Evolutionary conservation across 2,888 invertebrate species (phyloP).

Genomic region (Synergus itoensis): DNA sequence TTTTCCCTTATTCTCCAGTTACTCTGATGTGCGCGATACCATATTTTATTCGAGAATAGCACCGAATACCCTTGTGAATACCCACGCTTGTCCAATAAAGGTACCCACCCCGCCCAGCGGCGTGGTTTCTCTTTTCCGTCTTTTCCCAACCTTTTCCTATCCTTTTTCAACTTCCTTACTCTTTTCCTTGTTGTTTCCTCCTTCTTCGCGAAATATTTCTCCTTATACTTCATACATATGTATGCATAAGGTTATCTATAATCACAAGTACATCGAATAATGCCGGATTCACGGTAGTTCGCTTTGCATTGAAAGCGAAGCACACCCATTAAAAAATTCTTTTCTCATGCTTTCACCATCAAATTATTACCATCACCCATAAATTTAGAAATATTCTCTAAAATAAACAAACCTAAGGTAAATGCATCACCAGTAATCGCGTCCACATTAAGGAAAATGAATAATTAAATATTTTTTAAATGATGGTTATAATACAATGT

Average conservation of each 20-base stretch:
- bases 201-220: slow-evolving; percentile 18
- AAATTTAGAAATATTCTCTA: too few relatives aligned
- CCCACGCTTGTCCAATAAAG: slow-evolving; percentile 37
- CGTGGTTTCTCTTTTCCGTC: slow-evolving; percentile 34
- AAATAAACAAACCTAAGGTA: too few relatives aligned
- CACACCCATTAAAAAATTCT: neutral
- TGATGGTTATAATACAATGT: too few relatives aligned
- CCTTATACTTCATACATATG: slow-evolving; percentile 40
- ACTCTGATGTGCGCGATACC: slow-evolving; percentile 37
- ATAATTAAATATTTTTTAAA: too few relatives aligned
- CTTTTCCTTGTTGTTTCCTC: slow-evolving; percentile 47
- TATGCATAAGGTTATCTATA: slow-evolving; percentile 39
- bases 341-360: neutral
- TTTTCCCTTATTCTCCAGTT: slow-evolving; percentile 27
- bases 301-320: neutral
- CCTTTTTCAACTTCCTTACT: slow-evolving; percentile 36
- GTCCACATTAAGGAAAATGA: too few relatives aligned
- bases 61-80: slow-evolving; percentile 36
- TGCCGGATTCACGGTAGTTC: slow-evolving; percentile 1
- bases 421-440: too few relatives aligned
- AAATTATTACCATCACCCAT: too few relatives aligned
- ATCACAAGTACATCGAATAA: slow-evolving; percentile 26
- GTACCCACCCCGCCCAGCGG: slow-evolving; percentile 7
- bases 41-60: slow-evolving; percentile 39
- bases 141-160: slow-evolving; percentile 31